phyloP scores from a whole-genome alignment of 2,113 vertebrate genomes.

The Crotalus tigris region DNA sequence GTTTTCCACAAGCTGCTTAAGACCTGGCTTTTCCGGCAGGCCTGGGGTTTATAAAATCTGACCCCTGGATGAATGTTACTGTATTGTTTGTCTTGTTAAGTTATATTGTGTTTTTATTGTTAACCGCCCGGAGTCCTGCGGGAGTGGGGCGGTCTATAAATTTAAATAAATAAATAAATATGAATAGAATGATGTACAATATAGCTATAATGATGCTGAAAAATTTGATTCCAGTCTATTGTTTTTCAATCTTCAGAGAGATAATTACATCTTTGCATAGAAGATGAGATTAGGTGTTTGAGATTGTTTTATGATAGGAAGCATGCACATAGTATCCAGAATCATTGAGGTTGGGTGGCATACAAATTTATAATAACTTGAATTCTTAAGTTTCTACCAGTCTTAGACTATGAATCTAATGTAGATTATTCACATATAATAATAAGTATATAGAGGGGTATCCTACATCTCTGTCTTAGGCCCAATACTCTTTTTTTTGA shows the following conservation, averaged over 20 bases:
- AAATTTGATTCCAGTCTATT: background rate
- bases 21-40: too few relatives aligned
- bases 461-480: background rate
- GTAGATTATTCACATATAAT: background rate
- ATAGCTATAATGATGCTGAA: constrained; percentile 9
- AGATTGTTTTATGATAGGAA: background rate
- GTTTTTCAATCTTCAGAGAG: background rate
- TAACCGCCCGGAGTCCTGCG: too few relatives aligned
- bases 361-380: background rate
- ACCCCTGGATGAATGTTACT: too few relatives aligned
- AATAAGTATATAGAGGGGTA: background rate
- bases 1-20: too few relatives aligned
- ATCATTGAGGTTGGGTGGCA: background rate
- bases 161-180: too few relatives aligned
- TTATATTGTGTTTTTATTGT: too few relatives aligned
- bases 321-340: background rate
- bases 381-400: background rate
- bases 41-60: too few relatives aligned
- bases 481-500: background rate
- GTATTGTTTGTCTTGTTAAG: too few relatives aligned
- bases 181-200: background rate
- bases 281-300: background rate
- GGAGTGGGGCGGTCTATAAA: too few relatives aligned
- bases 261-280: background rate
- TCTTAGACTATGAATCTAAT: background rate